A percentile compares a stretch with the other conserved stretches of the same genome.
phyloP scores from a whole-genome alignment of 2,797 vertebrate species.

The Sphenodon punctatus region DNA sequence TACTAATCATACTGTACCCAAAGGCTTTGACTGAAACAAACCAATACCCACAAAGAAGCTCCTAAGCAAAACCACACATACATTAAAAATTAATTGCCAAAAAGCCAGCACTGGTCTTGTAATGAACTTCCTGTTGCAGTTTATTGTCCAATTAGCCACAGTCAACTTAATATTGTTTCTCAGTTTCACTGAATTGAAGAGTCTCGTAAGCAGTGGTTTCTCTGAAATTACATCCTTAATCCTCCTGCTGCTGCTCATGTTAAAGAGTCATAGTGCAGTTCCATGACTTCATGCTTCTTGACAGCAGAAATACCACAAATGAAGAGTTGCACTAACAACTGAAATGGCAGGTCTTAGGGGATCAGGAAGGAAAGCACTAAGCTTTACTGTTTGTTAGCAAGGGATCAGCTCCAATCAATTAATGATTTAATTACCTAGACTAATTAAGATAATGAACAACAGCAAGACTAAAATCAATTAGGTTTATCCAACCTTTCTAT shows the following conservation, averaged over 20 bases:
- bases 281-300: background rate
- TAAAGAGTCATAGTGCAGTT: background rate
- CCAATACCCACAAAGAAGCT: background rate
- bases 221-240: background rate
- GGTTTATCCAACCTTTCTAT: constrained; percentile 48
- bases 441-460: constrained; percentile 71
- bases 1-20: background rate
- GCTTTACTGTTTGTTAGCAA: constrained; percentile 52
- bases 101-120: background rate
- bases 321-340: constrained; percentile 5
- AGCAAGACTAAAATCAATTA: constrained; percentile 63
- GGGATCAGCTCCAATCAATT: constrained; percentile 66
- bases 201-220: background rate
- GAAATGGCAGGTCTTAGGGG: constrained; percentile 33
- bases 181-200: constrained; percentile 6
- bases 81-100: background rate
- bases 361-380: constrained; percentile 41
- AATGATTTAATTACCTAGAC: constrained; percentile 69
- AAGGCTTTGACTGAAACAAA: constrained; percentile 18
- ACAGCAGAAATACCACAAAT: background rate
- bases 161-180: background rate
- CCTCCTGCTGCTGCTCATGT: background rate
- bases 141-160: constrained; percentile 32
- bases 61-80: background rate
- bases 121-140: background rate